Evolutionary conservation across 2,797 vertebrate species (phyloP).

Genomic region (Labroides dimidiatus): DNA sequence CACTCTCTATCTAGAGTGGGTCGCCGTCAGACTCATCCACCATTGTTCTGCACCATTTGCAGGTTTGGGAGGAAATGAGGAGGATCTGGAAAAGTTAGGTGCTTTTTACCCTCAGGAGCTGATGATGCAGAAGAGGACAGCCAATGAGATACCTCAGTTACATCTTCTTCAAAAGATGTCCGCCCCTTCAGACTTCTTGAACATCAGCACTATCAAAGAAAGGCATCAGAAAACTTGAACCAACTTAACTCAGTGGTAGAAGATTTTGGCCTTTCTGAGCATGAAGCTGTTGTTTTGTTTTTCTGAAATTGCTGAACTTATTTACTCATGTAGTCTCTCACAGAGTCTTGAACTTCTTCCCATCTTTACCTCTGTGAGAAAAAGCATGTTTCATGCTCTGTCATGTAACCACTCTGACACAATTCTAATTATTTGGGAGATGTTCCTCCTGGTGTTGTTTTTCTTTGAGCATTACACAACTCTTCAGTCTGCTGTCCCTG

Average conservation of each 20-base stretch:
- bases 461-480: too few relatives aligned
- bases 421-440: too few relatives aligned
- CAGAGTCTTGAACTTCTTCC: too few relatives aligned
- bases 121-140: conserved; percentile 40
- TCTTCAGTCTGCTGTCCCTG: too few relatives aligned
- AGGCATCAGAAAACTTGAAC: conserved; percentile 50
- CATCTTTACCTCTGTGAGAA: too few relatives aligned
- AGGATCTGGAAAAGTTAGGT: conserved; percentile 54
- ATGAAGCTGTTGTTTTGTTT: too few relatives aligned
- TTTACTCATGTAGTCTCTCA: too few relatives aligned
- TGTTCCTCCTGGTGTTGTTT: too few relatives aligned
- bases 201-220: conserved; percentile 77
- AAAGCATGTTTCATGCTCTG: too few relatives aligned
- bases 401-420: too few relatives aligned
- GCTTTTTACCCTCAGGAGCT: conserved; percentile 36
- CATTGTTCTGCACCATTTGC: conserved; percentile 75
- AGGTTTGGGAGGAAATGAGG: conserved; percentile 3
- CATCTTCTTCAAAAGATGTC: conserved; percentile 6
- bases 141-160: conserved; percentile 13
- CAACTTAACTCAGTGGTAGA: conserved; percentile 34
- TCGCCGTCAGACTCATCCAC: conserved; percentile 65
- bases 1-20: conserved; percentile 79
- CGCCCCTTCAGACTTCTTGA: conserved; percentile 66
- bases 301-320: too few relatives aligned
- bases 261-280: conserved; percentile 52